A percentile compares a stretch with the other conserved stretches of the same genome.
Conservation (phyloP, 1,140 invertebrate genomes). For the Caenorhabditis briggsae region DNA sequence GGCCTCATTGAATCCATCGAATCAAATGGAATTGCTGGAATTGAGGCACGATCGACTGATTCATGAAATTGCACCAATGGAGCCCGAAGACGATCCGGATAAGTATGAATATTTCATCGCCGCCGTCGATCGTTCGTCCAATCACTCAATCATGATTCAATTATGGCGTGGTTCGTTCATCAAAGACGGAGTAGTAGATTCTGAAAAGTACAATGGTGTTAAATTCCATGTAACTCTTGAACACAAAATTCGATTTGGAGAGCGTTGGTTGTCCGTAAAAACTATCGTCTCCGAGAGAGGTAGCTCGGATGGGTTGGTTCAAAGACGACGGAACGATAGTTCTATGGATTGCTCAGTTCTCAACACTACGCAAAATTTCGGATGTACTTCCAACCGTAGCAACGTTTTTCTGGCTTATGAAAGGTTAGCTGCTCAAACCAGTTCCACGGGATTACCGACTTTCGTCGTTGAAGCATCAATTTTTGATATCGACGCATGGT, state of each 20-base stretch:
- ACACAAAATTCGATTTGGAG: neutral
- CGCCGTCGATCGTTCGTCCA: neutral
- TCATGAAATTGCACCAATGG: neutral
- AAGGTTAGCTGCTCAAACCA: no score
- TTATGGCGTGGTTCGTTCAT: neutral
- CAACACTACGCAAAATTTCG: neutral
- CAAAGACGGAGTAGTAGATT: neutral
- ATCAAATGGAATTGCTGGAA: neutral
- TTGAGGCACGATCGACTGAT: neutral
- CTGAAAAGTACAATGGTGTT: neutral
- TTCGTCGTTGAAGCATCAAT: neutral
- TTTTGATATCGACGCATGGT: constrained; percentile 11
- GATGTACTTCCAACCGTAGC: neutral
- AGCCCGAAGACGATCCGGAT: constrained; percentile 9
- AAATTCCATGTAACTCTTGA: neutral
- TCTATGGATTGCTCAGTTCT: neutral
- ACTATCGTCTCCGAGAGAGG: neutral
- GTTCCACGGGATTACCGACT: neutral
- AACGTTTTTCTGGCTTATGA: neutral
- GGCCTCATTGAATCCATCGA: neutral
- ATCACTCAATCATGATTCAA: neutral
- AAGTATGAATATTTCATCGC: constrained; percentile 1
- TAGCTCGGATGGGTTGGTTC: neutral
- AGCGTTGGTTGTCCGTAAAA: neutral
- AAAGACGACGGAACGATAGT: neutral